Base-by-base conservation (phyloP, 2,113 vertebrate species). In the Salvelinus sp. region DNA sequence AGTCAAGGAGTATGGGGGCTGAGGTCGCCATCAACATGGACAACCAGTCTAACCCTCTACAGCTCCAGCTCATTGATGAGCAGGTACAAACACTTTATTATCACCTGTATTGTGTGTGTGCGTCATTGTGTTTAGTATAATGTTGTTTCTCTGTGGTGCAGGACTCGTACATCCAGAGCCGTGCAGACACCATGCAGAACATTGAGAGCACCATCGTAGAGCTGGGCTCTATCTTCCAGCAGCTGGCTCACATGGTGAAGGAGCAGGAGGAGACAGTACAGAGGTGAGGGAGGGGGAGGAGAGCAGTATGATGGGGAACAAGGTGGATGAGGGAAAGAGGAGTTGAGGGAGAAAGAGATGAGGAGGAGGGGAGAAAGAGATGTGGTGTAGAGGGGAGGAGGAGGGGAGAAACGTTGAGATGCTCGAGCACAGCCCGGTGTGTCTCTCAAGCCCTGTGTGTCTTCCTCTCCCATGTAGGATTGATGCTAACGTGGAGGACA, bases 131-230 rank as follows among this genome's bases (percentile, higher is more conserved):
- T 22, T 22, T 62, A 62, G 6, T 62, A 62, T 23, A 54, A 54
- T 54, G 16, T 10, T n/a, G n/a, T 62, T 23, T 23, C 16, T 62
- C 2, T 62, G 6, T 22, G n/a, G n/a, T 62, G 58, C 1, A 68
- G 96, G 96, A 97, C 83, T 95, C 96, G 0, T 97, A 97, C 82
- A 97, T 97, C 83, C 96, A 97, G 91, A 97, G 95, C 84, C 93
- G 96, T 4, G 93, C 96, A 3, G 95, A 97, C 81, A 96, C 96
- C 64, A 96, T 97, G 96, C 96, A 97, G 88, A 97, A 97, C 87
- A 97, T 97, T 0, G 96, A 97, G 80, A 96, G 95, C 74, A 97
- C 96, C 13, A 97, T 97, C 0, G 96, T 97, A 28, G 96, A 97
- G 78, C 91, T 97, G 83, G 96, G 96, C 54, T 96, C 95, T 78